Base-by-base conservation (phyloP, 2,888 invertebrate species). In the Fragum whitleyi region DNA sequence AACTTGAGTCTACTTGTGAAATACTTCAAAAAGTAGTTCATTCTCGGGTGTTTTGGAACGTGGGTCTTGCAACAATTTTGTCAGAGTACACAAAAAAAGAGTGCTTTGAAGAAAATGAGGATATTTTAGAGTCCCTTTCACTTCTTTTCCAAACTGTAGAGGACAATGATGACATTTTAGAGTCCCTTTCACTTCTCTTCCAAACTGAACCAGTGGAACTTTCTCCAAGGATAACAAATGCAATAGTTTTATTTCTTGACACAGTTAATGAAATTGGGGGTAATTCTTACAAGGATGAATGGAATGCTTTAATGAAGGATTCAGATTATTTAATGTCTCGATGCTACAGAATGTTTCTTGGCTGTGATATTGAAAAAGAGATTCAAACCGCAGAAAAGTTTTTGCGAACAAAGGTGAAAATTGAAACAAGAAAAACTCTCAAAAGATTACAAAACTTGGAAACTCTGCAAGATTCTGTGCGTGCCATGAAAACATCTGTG, bases 1-100 rank as follows among this genome's bases (percentile, higher is more conserved):
- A 21, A 9, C 11, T 39, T 53, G 11, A 21, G 19, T 23, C 42
- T 32, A 55, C 7, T 65, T 47, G 21, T 42, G 23, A 21, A 23
- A 28, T 55, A 19, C 29, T 32, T 7, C 14, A 29, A 11, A 55
- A 53, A 1, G 19, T 51, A n/a, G 28, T 32, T 26, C 28, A 69
- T 9, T 79, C 79, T 29, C 23, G 23, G 9, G 65, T 79, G 2
- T 75, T 79, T 47, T 79, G 79, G 79, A 79, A 79, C 59, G 42
- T 79, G 14, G 23, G 61, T 6, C 28, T n/a, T 26, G 21, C 26
- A 23, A 47, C 3, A 16, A 28, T 74, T 36, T 16, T 19, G 29
- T 51, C 26, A 14, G 53, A 69, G n/a, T 55, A n/a, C n/a, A n/a
- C n/a, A n/a, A n/a, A n/a, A n/a, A n/a, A n/a, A n/a, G n/a, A n/a